These are phyloP conservation scores for Neosilurus mollespiculum DNA, from an alignment of 2,797 vertebrate genomes.

Conservation along the genomic window DNA sequence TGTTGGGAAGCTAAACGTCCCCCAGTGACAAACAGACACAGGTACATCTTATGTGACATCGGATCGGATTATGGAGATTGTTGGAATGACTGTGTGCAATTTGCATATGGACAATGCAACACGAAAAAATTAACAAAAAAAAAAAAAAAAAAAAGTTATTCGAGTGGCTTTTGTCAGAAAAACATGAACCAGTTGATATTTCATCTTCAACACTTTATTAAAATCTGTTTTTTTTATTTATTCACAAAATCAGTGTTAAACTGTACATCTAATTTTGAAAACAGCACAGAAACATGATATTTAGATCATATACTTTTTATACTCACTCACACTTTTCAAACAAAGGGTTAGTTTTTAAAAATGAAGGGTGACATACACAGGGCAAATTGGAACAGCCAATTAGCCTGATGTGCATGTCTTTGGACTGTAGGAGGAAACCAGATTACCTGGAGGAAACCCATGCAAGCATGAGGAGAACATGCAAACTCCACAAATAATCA, in stretches of 20 bases:
- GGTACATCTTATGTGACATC: neutral
- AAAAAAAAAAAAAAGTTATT: neutral
- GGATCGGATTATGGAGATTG: conserved; percentile 34
- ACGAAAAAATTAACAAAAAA: no score
- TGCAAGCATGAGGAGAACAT: no score
- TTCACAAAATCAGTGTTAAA: neutral
- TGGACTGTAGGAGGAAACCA: no score
- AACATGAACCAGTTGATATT: neutral
- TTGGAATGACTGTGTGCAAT: conserved; percentile 15
- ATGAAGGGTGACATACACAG: no score
- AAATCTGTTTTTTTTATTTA: no score
- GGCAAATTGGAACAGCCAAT: no score
- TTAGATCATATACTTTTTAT: neutral
- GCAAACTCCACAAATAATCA: no score
- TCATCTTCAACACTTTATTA: neutral
- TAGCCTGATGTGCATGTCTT: no score
- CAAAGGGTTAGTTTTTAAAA: no score
- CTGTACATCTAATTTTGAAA: neutral
- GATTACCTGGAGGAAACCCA: no score
- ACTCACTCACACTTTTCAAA: neutral
- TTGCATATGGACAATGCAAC: conserved; percentile 23
- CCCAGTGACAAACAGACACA: neutral
- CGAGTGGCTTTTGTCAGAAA: neutral
- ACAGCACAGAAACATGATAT: neutral
- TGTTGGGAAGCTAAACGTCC: neutral